Evolutionary conservation across 2,888 invertebrate genomes (phyloP), one percentile per base, ranked within the genome.

Genomic region (Spodoptera littoralis): DNA sequence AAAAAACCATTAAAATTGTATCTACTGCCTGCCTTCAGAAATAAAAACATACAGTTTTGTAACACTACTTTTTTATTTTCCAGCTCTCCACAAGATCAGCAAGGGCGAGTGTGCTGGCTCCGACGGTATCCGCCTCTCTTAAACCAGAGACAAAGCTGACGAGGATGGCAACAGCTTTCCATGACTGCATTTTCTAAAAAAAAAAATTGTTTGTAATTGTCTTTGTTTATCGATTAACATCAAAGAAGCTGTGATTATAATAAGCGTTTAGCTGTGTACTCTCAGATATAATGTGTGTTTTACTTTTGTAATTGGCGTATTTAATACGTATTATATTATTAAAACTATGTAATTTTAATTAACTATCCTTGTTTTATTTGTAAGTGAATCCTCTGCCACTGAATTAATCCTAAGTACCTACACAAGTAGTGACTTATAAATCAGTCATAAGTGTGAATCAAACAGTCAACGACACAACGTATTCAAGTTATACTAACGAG

Each of bases 51-150:
- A 3, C 5, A 27, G 27, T 27, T 4, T 27, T 36, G 36, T 36
- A 36, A 36, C 36, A 36, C 9, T 27, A n/a, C n/a, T 41, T 42
- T 61, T 80, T 65, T 65, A 52, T 70, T 81, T 91, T 95, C 41
- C 93, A 96, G 96, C 95, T 80, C 88, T 96, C 71, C 91, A 90
- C 30, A 90, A 95, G 77, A 91, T 96, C 79, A 96, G 95, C 87
- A 95, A 96, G 80, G 96, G 96, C 57, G 95, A 96, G 85, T 96
- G 96, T 77, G 92, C 96, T 41, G 96, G 96, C 63, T 95, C 96
- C 42, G 95, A 95, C 11, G 96, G 96, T 60, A 95, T 96, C 49
- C 95, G 96, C 82, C 91, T 96, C 30, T 96, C 95, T 73, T 96
- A 95, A 95, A 55, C 9, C 12, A 11, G 13, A 22, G 4, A 45